phyloP scores from a whole-genome alignment of 2,113 vertebrate genomes.

The Psammodynastes pulverulentus region DNA sequence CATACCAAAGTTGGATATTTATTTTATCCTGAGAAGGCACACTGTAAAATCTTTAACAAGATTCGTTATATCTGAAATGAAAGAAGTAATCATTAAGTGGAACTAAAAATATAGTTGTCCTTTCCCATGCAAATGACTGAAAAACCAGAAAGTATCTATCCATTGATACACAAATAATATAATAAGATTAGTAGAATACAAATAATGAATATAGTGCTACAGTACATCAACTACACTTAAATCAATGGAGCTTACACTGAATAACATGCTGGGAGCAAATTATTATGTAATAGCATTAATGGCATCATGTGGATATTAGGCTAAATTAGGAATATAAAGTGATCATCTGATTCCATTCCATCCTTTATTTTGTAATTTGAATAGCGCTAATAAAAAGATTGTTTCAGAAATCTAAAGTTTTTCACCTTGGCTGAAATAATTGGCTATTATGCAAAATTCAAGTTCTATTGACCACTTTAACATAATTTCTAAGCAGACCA shows the following conservation, averaged over 20 bases:
- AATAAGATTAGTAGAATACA: neutral
- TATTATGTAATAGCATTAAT: neutral
- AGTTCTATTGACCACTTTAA: neutral
- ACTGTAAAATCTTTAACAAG: neutral
- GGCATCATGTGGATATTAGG: neutral
- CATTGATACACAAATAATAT: neutral
- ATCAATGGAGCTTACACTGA: neutral
- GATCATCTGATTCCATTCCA: neutral
- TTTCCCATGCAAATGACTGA: neutral
- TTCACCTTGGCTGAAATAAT: neutral
- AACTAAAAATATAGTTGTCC: rapidly evolving
- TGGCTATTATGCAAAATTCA: neutral
- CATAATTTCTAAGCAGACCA: neutral
- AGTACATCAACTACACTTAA: neutral
- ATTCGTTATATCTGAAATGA: neutral
- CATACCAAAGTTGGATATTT: neutral
- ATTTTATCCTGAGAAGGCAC: neutral
- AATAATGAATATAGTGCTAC: neutral
- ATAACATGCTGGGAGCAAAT: neutral
- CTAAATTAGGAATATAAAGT: neutral
- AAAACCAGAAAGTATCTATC: neutral
- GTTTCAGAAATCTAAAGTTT: neutral
- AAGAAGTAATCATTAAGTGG: neutral
- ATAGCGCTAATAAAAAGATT: neutral
- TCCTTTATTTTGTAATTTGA: neutral